Base-by-base conservation (phyloP, 2,888 invertebrate species). In the Chymomyza caudatula region DNA sequence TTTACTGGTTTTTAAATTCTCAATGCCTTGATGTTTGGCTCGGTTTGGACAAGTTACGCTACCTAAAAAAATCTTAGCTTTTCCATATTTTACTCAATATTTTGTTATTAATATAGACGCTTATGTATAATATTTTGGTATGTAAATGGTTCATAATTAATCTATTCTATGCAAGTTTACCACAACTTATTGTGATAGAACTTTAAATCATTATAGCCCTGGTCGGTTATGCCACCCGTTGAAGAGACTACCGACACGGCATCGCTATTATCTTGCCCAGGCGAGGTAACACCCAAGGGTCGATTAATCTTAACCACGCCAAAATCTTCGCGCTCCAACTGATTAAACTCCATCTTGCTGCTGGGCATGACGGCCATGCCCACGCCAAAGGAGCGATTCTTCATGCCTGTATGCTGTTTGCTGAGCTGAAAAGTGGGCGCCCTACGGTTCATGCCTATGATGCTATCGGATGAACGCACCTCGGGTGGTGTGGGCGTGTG, bases 171-270 rank as follows among this genome's bases (percentile, higher is more conserved):
- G 8, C 52, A 47, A 59, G 37, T 83, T 85, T 94, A 95, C 95
- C 95, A 95, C 79, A 95, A 91, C 78, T 93, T 94, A 82, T 94
- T 95, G 90, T 95, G 95, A 89, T 94, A 94, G 90, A 94, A 95
- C 88, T 95, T 95, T 51, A 95, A 92, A 90, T 95, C 95, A 78
- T 95, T 92, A 89, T 93, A 94, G 51, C 94, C 94, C 82, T 93
- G 92, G 56, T 93, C 93, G 19, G 94, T 94, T 66, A 92, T 90
- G 56, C 92, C 92, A 6, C 92, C 88, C 3, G 80, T 81, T 2
- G 88, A 83, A 11, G 88, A 87, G 2, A 81, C 84, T 0, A 88
- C 89, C 43, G 90, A 90, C 80, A 88, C 84, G 58, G 87, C 88
- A 68, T 89, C 90, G n/a, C 84, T 77, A 44, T 89, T 88, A 67